Evolutionary conservation across 2,797 vertebrate genomes (phyloP).

Genomic region (Cossypha polioptera): DNA sequence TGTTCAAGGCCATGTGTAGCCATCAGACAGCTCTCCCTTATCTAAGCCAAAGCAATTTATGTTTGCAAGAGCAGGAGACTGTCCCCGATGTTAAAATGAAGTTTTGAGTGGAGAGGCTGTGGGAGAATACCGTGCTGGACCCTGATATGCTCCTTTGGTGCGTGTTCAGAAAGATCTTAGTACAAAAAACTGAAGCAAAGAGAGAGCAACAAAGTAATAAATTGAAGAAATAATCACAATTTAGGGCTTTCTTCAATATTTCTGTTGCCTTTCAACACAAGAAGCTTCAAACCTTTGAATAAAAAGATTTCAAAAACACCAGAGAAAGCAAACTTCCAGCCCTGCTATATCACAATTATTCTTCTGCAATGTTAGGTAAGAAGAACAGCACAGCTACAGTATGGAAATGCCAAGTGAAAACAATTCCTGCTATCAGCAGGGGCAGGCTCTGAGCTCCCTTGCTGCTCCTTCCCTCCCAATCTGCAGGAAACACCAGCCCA

Average conservation of each 20-base stretch:
- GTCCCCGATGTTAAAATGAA: neutral
- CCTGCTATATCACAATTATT: neutral
- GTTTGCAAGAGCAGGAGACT: neutral
- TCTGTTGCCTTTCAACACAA: neutral
- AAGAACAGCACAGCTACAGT: neutral
- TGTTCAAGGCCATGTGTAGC: neutral
- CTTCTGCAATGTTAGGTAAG: neutral
- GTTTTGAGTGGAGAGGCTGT: neutral
- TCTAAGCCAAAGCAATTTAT: neutral
- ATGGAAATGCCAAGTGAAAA: slow-evolving; percentile 13
- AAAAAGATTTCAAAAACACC: neutral
- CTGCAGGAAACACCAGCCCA: neutral
- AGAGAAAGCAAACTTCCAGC: neutral
- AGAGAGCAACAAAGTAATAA: neutral
- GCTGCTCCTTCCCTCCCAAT: neutral
- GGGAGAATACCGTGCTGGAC: neutral
- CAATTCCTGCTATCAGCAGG: neutral
- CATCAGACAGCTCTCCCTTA: neutral
- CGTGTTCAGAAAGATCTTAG: neutral
- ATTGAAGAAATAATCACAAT: neutral
- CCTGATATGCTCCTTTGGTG: neutral
- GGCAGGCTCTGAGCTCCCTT: neutral
- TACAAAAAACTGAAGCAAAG: neutral
- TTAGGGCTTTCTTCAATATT: neutral
- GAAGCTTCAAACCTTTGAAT: neutral